Base-by-base conservation (phyloP, 2,888 invertebrate genomes). In the Timema cristinae region DNA sequence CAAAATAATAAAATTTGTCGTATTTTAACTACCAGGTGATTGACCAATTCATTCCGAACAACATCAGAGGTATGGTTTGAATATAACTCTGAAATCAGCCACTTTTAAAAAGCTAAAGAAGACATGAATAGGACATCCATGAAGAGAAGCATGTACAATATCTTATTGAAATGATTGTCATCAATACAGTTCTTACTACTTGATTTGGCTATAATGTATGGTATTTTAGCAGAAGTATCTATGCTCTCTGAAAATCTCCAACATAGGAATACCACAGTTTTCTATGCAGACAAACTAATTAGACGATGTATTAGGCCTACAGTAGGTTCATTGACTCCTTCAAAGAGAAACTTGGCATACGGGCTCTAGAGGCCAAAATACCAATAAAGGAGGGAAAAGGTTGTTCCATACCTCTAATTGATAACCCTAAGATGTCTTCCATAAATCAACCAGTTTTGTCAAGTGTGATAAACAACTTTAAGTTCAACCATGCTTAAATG, bases 291-390 rank as follows among this genome's bases (percentile, higher is more conserved):
- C 54, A 52, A 52, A 7, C 68, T 68, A 68, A 68, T 68, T 68
- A 68, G 52, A 32, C 68, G 68, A 54, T 68, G 54, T 47, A 68
- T 52, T 50, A 15, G n/a, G n/a, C n/a, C n/a, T n/a, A n/a, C n/a
- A n/a, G n/a, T n/a, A n/a, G 54, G 11, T 68, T 68, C 54, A 68
- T 52, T 68, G 52, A 68, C 51, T 68, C 68, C 52, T 52, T 68
- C 54, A 68, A 68, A 51, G 52, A 68, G 6, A 68, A 68, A 52
- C 68, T 52, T 51, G 68, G 54, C 7, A 50, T 52, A 47, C 54
- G 16, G 51, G 51, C 4, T 68, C 51, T 68, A 68, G 68, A 52
- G 68, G 50, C 68, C 68, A 7, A 52, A 68, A 52, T 68, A 16
- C 0, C 52, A 13, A 52, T 52, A 51, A 68, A 68, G 68, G 52